Evolutionary conservation across 2,113 vertebrate species (phyloP).

Genomic region (Cygnus atratus): DNA sequence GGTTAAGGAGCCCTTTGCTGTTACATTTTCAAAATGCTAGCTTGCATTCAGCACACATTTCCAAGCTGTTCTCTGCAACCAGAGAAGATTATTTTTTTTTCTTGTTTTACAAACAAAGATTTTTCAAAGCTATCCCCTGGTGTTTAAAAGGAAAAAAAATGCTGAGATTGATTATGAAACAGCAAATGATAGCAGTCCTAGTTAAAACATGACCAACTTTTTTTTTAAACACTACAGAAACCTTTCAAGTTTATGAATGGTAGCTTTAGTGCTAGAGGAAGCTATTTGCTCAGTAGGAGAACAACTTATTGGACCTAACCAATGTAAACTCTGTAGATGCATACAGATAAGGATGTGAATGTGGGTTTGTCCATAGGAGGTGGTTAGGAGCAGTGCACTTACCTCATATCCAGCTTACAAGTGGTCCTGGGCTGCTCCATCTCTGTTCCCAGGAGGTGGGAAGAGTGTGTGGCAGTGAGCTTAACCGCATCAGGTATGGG

Average conservation of each 20-base stretch:
- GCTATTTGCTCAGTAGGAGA: rapidly evolving
- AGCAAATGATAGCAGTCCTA: neutral
- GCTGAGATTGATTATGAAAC: neutral
- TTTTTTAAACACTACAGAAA: neutral
- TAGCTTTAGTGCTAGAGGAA: neutral
- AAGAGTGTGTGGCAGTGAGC: rapidly evolving
- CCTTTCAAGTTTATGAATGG: neutral
- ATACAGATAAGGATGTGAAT: neutral
- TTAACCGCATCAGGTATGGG: neutral
- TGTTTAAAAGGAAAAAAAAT: neutral
- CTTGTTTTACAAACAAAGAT: neutral
- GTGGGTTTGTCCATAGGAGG: neutral
- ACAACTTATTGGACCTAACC: neutral
- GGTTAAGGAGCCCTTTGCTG: neutral
- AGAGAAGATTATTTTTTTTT: neutral
- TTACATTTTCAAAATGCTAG: neutral
- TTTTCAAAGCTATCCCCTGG: neutral
- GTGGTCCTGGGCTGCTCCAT: rapidly evolving
- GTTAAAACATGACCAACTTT: neutral
- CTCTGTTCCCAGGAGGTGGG: neutral
- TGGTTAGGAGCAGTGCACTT: neutral
- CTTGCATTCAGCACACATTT: neutral
- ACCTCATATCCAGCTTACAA: no score
- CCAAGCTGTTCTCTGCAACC: neutral
- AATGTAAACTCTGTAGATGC: neutral